These are phyloP conservation scores for Galeopsomyia nigrocyanea DNA, from an alignment of 2,888 invertebrate genomes.

Conservation along the genomic window DNA sequence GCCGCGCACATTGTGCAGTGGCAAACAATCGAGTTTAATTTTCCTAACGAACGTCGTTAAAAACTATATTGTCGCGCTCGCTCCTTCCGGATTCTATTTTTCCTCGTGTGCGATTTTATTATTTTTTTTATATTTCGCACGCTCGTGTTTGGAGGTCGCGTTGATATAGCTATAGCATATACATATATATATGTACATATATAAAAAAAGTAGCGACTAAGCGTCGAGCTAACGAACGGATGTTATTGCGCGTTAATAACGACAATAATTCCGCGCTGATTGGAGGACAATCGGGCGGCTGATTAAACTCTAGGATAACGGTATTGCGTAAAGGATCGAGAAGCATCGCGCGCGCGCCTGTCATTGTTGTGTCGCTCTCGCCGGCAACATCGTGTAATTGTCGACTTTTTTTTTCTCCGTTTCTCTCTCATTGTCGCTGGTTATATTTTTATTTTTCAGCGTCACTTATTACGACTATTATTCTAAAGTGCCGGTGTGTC, in stretches of 20 bases:
- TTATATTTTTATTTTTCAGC: conserved; percentile 6
- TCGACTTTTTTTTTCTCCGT: conserved; percentile 38
- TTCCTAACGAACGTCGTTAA: conserved; percentile 43
- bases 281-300: conserved; percentile 40
- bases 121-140: not conserved
- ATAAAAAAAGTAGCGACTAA: no score
- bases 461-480: conserved; percentile 7
- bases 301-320: conserved; percentile 49
- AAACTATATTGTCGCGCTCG: conserved; percentile 20
- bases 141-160: conserved; percentile 28
- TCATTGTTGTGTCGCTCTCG: not conserved
- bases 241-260: conserved; percentile 38
- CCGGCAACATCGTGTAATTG: conserved; percentile 33
- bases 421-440: not conserved
- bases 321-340: conserved; percentile 39
- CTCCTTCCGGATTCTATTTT: conserved; percentile 28
- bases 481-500: not conserved
- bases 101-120: conserved; percentile 7
- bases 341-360: not conserved
- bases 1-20: not conserved
- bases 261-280: conserved; percentile 44
- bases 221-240: conserved; percentile 3
- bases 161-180: not conserved
- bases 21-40: conserved; percentile 38
- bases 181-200: no score